Conservation (phyloP, 1,140 invertebrate species). For the Proctacanthus coquilletti region DNA sequence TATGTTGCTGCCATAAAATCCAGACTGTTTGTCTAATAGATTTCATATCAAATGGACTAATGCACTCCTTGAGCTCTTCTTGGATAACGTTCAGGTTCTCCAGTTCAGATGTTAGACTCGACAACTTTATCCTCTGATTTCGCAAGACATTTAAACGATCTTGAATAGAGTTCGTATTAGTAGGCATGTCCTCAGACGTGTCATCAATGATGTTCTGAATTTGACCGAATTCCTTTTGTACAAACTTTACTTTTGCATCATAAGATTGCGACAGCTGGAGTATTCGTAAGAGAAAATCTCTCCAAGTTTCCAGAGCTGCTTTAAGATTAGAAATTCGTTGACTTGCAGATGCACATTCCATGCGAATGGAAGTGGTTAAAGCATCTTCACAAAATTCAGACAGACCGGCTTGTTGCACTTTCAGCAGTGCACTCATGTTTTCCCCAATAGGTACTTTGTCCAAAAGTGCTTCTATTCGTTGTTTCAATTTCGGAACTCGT, state of each 20-base stretch:
- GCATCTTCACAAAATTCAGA: constrained; percentile 60
- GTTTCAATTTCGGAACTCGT: constrained; percentile 51
- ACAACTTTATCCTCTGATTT: constrained; percentile 38
- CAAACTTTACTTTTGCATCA: constrained; percentile 36
- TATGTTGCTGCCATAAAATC: constrained; percentile 59
- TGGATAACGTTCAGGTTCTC: constrained; percentile 54
- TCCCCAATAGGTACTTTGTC: constrained; percentile 51
- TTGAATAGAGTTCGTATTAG: constrained; percentile 32
- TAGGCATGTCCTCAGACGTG: constrained; percentile 29
- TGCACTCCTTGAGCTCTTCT: constrained; percentile 66
- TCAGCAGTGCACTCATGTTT: constrained; percentile 42
- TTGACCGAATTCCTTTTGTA: constrained; percentile 41
- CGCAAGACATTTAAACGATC: constrained; percentile 41
- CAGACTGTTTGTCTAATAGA: constrained; percentile 58
- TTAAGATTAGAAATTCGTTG: constrained; percentile 61
- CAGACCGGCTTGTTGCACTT: constrained; percentile 48
- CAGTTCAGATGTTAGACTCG: constrained; percentile 40
- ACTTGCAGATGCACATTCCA: constrained; percentile 58
- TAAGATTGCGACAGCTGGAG: constrained; percentile 41
- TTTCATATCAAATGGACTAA: constrained; percentile 77
- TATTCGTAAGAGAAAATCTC: constrained; percentile 50
- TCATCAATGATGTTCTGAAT: constrained; percentile 38
- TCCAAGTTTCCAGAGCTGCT: constrained; percentile 69
- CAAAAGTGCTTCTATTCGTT: constrained; percentile 48
- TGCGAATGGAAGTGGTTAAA: constrained; percentile 54